Base-by-base conservation (phyloP, 2,888 invertebrate species). In the Sericinus montela region DNA sequence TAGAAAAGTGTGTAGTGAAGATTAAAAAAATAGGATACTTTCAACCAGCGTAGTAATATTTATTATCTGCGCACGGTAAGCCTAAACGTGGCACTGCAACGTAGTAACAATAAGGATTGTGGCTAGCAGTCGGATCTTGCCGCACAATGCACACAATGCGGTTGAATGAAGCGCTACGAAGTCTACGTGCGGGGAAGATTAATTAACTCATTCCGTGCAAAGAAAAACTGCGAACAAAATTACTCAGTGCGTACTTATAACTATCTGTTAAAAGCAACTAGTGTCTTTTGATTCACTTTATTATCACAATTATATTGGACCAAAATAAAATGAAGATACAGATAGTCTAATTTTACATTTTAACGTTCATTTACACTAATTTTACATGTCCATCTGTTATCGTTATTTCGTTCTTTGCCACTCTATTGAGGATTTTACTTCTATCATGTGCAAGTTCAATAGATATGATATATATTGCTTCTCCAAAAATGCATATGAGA, bases 101-200 rank as follows among this genome's bases (percentile, higher is more conserved):
- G 23, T 3, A 10, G 8, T 37, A 45, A 39, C 32, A 39, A 39
- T 14, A 39, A 39, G 39, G 23, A 46, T 19, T 45, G 39, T 28
- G 32, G 14, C 38, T 30, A 10, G 34, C 25, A 19, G 29, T 11
- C 28, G 13, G 44, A 32, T 46, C 25, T 34, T 32, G 39, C 45
- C 45, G 39, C 16, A 39, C 46, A 40, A 40, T 46, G 46, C 39
- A 34, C 34, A 32, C 32, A 42, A 32, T 39, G 28, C 34, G 28
- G 23, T 40, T 23, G 39, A 32, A 39, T 46, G 34, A 46, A 34
- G 45, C 39, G 19, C 45, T 29, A 16, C 30, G 13, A 37, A 34
- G 34, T 43, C 10, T 35, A 45, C 45, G 38, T 23, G 32, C 39
- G 32, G 39, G 32, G 39, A 23, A 35, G 39, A 46, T 40, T 46